Percentiles rank a stretch among this genome's conserved stretches.
phyloP scores from a whole-genome alignment of 2,888 invertebrate species.

The Idaea dimidiata region DNA sequence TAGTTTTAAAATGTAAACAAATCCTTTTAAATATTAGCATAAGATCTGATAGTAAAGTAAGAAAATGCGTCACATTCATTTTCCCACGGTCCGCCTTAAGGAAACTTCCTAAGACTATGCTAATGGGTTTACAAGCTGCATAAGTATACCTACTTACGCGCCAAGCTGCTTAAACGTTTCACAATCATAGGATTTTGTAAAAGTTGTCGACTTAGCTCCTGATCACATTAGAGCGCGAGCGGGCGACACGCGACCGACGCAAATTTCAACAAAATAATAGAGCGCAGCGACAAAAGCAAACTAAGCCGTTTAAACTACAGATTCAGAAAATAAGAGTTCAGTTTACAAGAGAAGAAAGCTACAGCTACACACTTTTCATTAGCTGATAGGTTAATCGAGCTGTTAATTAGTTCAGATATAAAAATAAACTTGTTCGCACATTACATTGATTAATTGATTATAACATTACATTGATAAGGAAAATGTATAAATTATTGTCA shows the following conservation, averaged over 20 bases:
- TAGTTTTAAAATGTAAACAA: background rate
- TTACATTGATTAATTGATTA: no score
- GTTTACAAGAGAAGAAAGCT: no score
- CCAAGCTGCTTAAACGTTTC: constrained; percentile 40
- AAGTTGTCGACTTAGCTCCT: constrained; percentile 25
- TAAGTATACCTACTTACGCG: background rate
- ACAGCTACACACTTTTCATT: no score
- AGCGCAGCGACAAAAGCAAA: no score
- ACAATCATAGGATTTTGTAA: constrained; percentile 43
- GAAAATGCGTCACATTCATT: background rate
- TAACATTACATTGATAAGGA: no score
- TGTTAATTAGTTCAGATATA: no score
- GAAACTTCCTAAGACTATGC: constrained; percentile 30
- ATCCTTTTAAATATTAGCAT: constrained; percentile 4
- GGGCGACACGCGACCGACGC: background rate
- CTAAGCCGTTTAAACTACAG: no score
- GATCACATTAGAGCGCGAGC: background rate
- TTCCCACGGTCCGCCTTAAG: constrained; percentile 1
- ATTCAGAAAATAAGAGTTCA: no score
- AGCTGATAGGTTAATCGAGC: no score
- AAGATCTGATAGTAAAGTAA: constrained; percentile 4
- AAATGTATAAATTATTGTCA: no score
- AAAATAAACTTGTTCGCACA: no score
- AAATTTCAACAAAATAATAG: background rate
- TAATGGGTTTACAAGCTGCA: constrained; percentile 50